Evolutionary conservation across 2,113 vertebrate species (phyloP).

Genomic region (Struthidea cinerea): DNA sequence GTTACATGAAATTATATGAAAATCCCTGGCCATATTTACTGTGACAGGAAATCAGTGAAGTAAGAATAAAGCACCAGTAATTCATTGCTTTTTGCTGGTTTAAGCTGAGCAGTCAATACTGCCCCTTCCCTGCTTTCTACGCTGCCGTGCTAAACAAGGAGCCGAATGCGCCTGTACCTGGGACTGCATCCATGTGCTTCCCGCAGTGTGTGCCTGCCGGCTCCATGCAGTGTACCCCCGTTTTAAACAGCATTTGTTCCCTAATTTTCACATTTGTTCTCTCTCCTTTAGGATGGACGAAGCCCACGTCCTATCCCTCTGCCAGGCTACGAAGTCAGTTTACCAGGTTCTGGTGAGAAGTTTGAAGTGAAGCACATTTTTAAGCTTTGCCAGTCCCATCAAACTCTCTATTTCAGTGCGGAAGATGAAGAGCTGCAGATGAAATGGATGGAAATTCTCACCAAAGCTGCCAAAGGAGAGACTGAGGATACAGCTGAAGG

Average conservation of each 20-base stretch:
- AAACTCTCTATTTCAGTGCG: constrained; percentile 78
- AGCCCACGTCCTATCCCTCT: constrained; percentile 72
- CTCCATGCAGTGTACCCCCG: fast-evolving
- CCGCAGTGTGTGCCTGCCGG: not conserved
- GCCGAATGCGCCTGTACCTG: fast-evolving
- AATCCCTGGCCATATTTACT: not conserved
- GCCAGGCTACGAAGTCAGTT: constrained; percentile 77
- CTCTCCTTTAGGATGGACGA: constrained; percentile 72
- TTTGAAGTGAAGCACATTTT: constrained; percentile 73
- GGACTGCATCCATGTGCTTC: not conserved
- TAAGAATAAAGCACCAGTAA: not conserved
- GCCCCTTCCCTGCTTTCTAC: not conserved
- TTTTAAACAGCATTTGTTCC: not conserved
- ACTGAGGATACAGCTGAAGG: constrained; percentile 55
- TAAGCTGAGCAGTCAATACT: fast-evolving
- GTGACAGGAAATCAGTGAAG: not conserved
- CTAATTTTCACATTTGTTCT: not conserved
- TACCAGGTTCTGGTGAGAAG: constrained; percentile 66
- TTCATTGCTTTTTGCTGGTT: not conserved
- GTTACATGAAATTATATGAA: not conserved
- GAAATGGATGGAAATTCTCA: constrained; percentile 83
- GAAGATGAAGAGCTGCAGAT: constrained; percentile 78
- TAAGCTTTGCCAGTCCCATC: constrained; percentile 79
- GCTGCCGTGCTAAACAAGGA: fast-evolving
- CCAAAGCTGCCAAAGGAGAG: constrained; percentile 71